Base-by-base conservation (phyloP, 2,888 invertebrate genomes). In the Nephrotoma flavescens region DNA sequence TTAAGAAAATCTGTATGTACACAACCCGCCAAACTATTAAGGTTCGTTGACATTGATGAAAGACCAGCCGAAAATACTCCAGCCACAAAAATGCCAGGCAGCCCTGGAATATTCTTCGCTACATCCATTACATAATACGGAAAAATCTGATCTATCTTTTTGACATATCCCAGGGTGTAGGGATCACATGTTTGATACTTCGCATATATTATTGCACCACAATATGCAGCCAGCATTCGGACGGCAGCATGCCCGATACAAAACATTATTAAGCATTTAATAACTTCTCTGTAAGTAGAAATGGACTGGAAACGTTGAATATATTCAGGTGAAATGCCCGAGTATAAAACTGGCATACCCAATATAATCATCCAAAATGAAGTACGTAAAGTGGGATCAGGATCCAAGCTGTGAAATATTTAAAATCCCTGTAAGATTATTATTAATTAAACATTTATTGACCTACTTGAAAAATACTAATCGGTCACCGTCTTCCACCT, bases 11-110 rank as follows among this genome's bases (percentile, higher is more conserved):
- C 95, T 89, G 95, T 94, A 89, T 94, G 95, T 42, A 94, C 90
- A 0, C 94, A 94, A 9, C 94, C 95, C n/a, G 94, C 92, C 88
- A 94, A 90, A 0, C 94, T 94, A 89, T 95, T 95, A 19, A 95
- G 91, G 71, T 92, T 91, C 0, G 94, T 93, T n/a, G 94, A 94
- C 89, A 95, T 93, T 84, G 95, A 93, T 85, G 95, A 94, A 42
- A 96, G 92, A 0, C 95, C 95, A 0, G 96, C 95, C 89, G 95
- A 95, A 88, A 96, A 95, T 83, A 96, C 93, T 41, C 96, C 94
- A 42, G 96, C 95, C 4, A 96, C 93, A 89, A 96, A 96, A 83
- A 96, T 92, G 2, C 96, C 96, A 42, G 95, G 94, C 86, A 96
- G 92, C 0, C 96, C 96, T 12, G 95, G 94, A 89, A 95, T 93